Conservation (phyloP, 2,888 invertebrate species). For the Prenolepis imparis region DNA sequence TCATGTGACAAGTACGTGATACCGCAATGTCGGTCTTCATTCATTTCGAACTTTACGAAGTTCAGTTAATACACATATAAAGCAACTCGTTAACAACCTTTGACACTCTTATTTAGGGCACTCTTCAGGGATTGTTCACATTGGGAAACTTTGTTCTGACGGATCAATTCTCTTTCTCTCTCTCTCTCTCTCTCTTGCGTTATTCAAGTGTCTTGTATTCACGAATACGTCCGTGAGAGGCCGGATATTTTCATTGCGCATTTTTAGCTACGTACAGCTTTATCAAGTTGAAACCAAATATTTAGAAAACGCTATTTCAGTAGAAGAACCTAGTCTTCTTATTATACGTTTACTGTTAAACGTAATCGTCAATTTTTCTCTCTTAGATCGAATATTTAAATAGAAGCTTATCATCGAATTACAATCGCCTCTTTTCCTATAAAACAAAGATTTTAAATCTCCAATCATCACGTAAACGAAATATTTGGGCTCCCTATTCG, state of each 20-base stretch:
- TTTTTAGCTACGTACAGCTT: slow-evolving; percentile 13
- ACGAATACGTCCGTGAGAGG: slow-evolving; percentile 32
- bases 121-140: neutral
- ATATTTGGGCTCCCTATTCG: neutral
- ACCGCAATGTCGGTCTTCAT: neutral
- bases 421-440: neutral
- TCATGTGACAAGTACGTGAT: slow-evolving; percentile 21
- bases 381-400: neutral
- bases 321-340: slow-evolving; percentile 7
- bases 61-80: neutral
- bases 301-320: slow-evolving; percentile 52
- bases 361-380: slow-evolving; percentile 1
- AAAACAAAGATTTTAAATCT: neutral
- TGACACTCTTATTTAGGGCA: neutral
- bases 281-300: slow-evolving; percentile 36
- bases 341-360: slow-evolving; percentile 33
- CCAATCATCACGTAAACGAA: neutral
- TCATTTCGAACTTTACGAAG: slow-evolving; percentile 8
- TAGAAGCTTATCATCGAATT: neutral
- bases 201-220: neutral
- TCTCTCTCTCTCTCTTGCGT: neutral
- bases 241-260: slow-evolving; percentile 52
- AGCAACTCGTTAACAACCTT: neutral
- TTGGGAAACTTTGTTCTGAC: neutral
- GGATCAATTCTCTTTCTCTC: neutral